Base-by-base conservation (phyloP, 53 echinoderm and acorn worm genomes). In the Paracentrotus lividus region DNA sequence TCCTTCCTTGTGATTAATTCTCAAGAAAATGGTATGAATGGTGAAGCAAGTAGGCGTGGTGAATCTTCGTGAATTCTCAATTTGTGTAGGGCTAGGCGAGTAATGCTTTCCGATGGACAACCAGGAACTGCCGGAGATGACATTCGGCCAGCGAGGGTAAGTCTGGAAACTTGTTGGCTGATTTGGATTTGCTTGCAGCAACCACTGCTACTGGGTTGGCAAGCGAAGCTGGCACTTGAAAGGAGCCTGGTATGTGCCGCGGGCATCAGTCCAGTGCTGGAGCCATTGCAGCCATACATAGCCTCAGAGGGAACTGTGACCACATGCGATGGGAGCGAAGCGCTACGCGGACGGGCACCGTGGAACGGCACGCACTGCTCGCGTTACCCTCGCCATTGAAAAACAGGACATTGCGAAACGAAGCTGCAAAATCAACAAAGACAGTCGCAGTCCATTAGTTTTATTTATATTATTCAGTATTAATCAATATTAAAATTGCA, bases 261-360 rank as follows among this genome's bases (percentile, higher is more conserved):
- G n/a, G 88, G 99, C 96, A 91, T 98, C 99, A 94, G 99, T 98
- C n/a, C 94, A 98, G 95, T 90, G 99, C 99, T 51, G 99, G 99
- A 93, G 99, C 99, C 99, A 98, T 98, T 85, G 96, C 99, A 97
- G 97, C 99, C 97, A 97, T 97, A 95, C 97, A 98, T 95, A 94
- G 94, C 96, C 96, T 96, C 91, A 92, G 84, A 42, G 93, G 90
- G 93, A 93, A 90, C 69, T 85, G 93, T 85, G 88, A 94, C 66
- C 86, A 95, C 85, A 86, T 59, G 84, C 84, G 93, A 96, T 12
- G 69, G 72, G 88, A 77, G 57, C 53, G 92, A 56, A 54, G 57
- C 36, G 92, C 57, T 92, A 93, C 94, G 85, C 93, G 94, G 94
- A 93, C 90, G 95, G 87, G 85, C 55, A 95, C 86, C 90, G 90